These are phyloP conservation scores for Operophtera brumata DNA, from an alignment of 2,888 invertebrate species.

Conservation along the genomic window DNA sequence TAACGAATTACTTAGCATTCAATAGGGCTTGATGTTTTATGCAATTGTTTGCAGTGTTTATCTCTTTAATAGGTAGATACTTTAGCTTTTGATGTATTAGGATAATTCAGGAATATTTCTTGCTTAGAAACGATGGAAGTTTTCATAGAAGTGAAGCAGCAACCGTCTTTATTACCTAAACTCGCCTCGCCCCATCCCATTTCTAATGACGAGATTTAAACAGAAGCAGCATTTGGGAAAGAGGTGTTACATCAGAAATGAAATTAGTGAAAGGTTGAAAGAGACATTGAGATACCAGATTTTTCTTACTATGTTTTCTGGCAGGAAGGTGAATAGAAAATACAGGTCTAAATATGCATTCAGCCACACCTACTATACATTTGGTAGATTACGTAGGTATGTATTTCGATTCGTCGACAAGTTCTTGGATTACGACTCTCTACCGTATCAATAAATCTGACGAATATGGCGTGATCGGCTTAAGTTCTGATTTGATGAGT, in stretches of 20 bases:
- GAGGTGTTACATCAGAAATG: too few relatives aligned
- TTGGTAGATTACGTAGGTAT: background rate
- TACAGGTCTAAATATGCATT: background rate
- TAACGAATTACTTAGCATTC: conserved; percentile 24
- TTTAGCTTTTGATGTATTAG: too few relatives aligned
- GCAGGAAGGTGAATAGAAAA: background rate
- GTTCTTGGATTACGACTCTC: conserved; percentile 3
- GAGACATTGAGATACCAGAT: background rate
- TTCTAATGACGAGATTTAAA: too few relatives aligned
- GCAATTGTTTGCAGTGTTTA: conserved; percentile 11
- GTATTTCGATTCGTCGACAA: background rate
- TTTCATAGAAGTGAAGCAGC: too few relatives aligned
- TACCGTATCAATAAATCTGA: conserved; percentile 12
- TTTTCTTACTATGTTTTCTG: background rate
- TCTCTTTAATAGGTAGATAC: background rate
- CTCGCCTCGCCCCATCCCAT: too few relatives aligned
- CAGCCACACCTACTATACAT: background rate
- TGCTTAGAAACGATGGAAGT: too few relatives aligned
- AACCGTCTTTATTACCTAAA: too few relatives aligned
- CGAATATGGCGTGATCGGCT: background rate
- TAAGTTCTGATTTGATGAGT: background rate
- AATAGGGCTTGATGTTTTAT: conserved; percentile 20
- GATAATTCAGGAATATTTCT: too few relatives aligned
- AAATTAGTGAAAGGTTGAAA: too few relatives aligned
- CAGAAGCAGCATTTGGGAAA: too few relatives aligned